These are phyloP conservation scores for Eueides isabella DNA, from an alignment of 1,140 invertebrate genomes.

Conservation along the genomic window DNA sequence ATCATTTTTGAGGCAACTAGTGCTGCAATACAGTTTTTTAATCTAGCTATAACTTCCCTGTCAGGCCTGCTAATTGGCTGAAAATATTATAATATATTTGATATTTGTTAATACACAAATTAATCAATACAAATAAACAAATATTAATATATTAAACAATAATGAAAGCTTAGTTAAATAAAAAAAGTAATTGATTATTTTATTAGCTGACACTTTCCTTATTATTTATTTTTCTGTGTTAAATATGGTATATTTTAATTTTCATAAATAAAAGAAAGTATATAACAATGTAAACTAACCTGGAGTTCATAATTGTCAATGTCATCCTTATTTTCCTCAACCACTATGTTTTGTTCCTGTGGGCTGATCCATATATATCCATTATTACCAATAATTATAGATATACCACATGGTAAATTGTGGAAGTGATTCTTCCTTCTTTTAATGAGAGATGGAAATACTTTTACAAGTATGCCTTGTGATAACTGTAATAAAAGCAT, in stretches of 20 bases:
- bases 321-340: conserved; percentile 55
- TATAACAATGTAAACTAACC: conserved; percentile 36
- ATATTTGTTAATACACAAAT: conserved; percentile 22
- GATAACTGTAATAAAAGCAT: conserved; percentile 60
- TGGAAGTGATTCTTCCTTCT: conserved; percentile 98
- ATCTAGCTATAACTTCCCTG: conserved; percentile 91
- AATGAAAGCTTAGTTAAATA: too few relatives aligned
- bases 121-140: not conserved
- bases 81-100: conserved; percentile 60
- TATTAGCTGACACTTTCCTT: too few relatives aligned
- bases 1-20: conserved; percentile 93
- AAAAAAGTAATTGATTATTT: too few relatives aligned
- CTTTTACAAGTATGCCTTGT: conserved; percentile 93
- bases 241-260: not conserved
- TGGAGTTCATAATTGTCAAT: conserved; percentile 51
- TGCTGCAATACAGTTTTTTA: conserved; percentile 95
- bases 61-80: conserved; percentile 88
- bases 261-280: not conserved
- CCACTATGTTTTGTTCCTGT: conserved; percentile 45
- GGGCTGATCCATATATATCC: conserved; percentile 98
- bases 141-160: not conserved
- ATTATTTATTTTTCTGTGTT: not conserved
- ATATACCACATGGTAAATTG: conserved; percentile 94
- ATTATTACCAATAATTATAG: conserved; percentile 97
- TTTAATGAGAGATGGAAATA: conserved; percentile 96